Base-by-base conservation (phyloP, 2,888 invertebrate species). In the Mactromeris polynyma region DNA sequence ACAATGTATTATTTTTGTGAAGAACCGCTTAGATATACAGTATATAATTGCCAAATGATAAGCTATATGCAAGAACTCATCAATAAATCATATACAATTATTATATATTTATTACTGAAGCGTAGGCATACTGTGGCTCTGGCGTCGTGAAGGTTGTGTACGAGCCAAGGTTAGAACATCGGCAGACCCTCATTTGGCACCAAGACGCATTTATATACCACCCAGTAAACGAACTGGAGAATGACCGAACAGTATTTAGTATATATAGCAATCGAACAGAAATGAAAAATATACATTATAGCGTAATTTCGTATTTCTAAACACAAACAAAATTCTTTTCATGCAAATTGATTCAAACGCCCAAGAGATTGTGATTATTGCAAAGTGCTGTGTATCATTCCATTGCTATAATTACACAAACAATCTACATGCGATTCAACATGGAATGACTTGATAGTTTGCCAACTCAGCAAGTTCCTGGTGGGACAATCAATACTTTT, bases 391-490 rank as follows among this genome's bases (percentile, higher is more conserved):
- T 9, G 26, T 64, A 64, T 64, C 26, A 26, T 26, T 64, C 58
- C 58, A 64, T 26, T 6, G 26, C 26, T 9, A 26, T 64, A 26
- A 64, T 64, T 64, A 64, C 26, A 21, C 26, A 1, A n/a, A n/a
- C 26, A 6, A 31, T 73, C 1, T 73, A 73, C 73, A 73, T 33
- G 73, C 17, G 31, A 26, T 73, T 26, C 7, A 64, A 73, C 36
- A 73, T 73, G 73, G 36, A 73, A 17, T 33, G 7, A 33, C 36
- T 26, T 73, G 36, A 26, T 73, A 73, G 33, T 33, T 0, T 73
- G 73, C 73, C 73, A 73, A 73, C 19, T 73, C 73, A 73, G 73
- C 73, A 73, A 73, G 73, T 73, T 73, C 36, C 14, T 73, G 14
- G 36, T 36, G 36, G 73, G 33, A 3, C 33, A 73, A 73, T 73